A percentile compares a stretch with the other conserved stretches of the same genome.
phyloP scores from a whole-genome alignment of 30 jellyfish, hydroid and myxozoan species.

The Hydra vulgaris region DNA sequence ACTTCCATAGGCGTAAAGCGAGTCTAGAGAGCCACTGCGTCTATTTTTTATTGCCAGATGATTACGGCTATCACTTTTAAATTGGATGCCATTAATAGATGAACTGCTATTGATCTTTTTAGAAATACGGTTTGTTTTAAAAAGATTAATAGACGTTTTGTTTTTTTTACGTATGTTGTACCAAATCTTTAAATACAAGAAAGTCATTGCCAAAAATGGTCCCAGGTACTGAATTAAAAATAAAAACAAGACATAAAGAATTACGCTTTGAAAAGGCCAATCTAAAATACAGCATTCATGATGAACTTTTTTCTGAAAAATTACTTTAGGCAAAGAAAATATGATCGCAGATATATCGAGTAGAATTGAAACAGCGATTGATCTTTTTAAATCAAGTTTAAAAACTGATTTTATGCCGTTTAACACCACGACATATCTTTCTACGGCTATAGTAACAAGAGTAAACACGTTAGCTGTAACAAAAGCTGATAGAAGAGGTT shows the following conservation, averaged over 20 bases:
- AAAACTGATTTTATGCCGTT: background rate
- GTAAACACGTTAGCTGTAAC: slow-evolving; percentile 16
- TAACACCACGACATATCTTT: slow-evolving; percentile 8
- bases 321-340: background rate
- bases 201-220: slow-evolving; percentile 9
- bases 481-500: slow-evolving; percentile 4
- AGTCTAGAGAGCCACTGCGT: background rate
- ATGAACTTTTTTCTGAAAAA: background rate
- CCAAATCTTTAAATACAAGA: slow-evolving; percentile 17
- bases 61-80: slow-evolving; percentile 1
- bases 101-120: background rate
- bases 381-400: background rate
- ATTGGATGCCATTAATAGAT: background rate
- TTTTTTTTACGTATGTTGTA: slow-evolving; percentile 28
- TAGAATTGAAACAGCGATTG: background rate
- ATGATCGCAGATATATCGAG: slow-evolving; percentile 5
- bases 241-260: background rate
- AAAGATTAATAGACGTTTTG: background rate
- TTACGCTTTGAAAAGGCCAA: background rate
- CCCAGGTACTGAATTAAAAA: slow-evolving; percentile 20
- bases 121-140: slow-evolving; percentile 3
- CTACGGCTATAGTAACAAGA: slow-evolving; percentile 18
- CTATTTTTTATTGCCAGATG: slow-evolving; percentile 2
- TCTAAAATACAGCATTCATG: background rate
- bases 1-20: too few species aligned